Conservation (phyloP, 2,888 invertebrate genomes). For the Plebejus argus region DNA sequence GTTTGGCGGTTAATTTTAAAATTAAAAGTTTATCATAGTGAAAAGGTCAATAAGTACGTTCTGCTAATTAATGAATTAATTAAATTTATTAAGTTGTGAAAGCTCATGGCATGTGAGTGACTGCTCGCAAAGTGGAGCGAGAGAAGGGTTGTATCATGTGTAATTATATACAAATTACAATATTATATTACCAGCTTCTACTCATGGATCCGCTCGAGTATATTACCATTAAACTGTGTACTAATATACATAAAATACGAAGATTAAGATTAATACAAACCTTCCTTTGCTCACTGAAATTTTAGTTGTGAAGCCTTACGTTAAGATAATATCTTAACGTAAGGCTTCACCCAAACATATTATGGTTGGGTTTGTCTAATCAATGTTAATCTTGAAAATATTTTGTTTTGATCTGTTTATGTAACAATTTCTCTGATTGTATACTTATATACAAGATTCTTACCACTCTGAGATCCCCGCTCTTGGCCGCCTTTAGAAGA, state of each 20-base stretch:
- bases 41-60: not conserved
- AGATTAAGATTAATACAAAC: no score
- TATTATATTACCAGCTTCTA: not conserved
- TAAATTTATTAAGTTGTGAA: not conserved
- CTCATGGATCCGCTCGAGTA: not conserved
- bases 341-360: no score
- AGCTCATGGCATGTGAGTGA: not conserved
- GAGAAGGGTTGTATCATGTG: not conserved
- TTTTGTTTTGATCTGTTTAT: no score
- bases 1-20: not conserved
- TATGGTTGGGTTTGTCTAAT: no score
- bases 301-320: no score
- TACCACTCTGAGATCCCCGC: constrained; percentile 90
- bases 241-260: no score
- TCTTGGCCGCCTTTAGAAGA: constrained; percentile 90
- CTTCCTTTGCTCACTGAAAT: no score
- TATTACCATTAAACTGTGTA: no score
- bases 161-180: not conserved
- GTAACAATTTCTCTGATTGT: no score
- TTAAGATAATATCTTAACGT: no score
- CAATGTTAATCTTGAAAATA: no score
- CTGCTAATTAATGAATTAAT: not conserved
- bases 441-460: constrained; percentile 45
- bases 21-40: not conserved
- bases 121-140: constrained; percentile 9